Evolutionary conservation across 2,888 invertebrate species (phyloP).

Genomic region (Chelonus formosanus): DNA sequence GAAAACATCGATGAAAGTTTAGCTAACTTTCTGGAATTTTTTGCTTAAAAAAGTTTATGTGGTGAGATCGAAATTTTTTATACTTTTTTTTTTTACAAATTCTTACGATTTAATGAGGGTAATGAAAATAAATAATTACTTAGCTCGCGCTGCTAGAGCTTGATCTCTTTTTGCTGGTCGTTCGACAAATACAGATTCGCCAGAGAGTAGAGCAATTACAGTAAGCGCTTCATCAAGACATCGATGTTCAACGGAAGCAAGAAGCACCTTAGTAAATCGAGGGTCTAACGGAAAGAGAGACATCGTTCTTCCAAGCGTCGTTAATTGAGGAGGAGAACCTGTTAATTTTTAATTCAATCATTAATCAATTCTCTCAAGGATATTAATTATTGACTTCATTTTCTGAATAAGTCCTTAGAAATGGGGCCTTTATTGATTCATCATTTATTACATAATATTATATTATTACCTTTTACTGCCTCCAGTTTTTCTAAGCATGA

Average conservation of each 20-base stretch:
- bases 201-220: constrained; percentile 86
- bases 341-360: constrained; percentile 5
- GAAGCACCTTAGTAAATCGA: constrained; percentile 81
- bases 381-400: constrained; percentile 15
- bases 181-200: constrained; percentile 84
- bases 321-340: constrained; percentile 72
- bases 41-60: too few relatives aligned
- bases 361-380: background rate
- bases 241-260: constrained; percentile 79
- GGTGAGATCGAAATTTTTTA: too few relatives aligned
- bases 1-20: too few relatives aligned
- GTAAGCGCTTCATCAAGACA: constrained; percentile 85
- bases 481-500: constrained; percentile 73
- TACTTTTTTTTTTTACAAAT: background rate
- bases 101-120: background rate
- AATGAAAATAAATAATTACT: constrained; percentile 47
- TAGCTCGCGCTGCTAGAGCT: constrained; percentile 74
- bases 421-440: background rate
- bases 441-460: background rate
- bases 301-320: constrained; percentile 84
- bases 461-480: constrained; percentile 56
- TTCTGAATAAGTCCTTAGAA: background rate
- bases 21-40: too few relatives aligned
- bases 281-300: constrained; percentile 93
- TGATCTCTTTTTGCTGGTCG: constrained; percentile 80